Base-by-base conservation (phyloP, 2,888 invertebrate species). In the Empis stercorea region DNA sequence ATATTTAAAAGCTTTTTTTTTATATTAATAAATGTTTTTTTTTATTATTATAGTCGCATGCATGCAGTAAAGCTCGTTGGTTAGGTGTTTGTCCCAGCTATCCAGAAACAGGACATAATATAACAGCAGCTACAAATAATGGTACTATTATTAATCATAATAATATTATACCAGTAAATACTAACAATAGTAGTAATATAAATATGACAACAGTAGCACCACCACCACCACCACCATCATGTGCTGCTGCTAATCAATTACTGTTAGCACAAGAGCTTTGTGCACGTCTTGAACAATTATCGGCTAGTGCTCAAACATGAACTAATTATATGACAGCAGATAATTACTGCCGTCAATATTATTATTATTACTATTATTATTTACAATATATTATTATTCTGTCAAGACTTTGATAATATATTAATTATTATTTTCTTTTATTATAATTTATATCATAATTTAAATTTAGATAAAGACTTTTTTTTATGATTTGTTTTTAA, bases 51-150 rank as follows among this genome's bases (percentile, higher is more conserved):
- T 71, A 83, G 82, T 80, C 81, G 42, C 83, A 83, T 64, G 76
- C 80, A 46, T 76, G 76, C 59, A 76, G 78, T 52, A 81, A 81
- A 65, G 83, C 83, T 51, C 76, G 78, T 57, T 84, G 83, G 83
- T 71, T 75, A 59, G 84, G 84, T 42, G 76, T 78, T 52, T 84
- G 84, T 61, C 68, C 61, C 60, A 73, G 56, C 64, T 73, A 56
- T 60, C 73, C 61, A 36, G 67, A 68, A 53, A 60, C 61, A 15
- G 53, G 57, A 50, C 46, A 56, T 45, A 61, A 62, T 44, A 45
- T 52, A 48, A 45, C 56, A 38, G 50, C 56, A 43, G 56, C 52
- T 17, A 43, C 47, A 38, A 34, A 13, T n/a, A 38, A 16, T 17
- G 5, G 11, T 5, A 5, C 17, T n/a, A 16, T 32, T 17, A 17